Percentiles rank a stretch among this genome's conserved stretches.
Conservation (phyloP, 2,888 invertebrate species). For the Hirudinaria manillensis region DNA sequence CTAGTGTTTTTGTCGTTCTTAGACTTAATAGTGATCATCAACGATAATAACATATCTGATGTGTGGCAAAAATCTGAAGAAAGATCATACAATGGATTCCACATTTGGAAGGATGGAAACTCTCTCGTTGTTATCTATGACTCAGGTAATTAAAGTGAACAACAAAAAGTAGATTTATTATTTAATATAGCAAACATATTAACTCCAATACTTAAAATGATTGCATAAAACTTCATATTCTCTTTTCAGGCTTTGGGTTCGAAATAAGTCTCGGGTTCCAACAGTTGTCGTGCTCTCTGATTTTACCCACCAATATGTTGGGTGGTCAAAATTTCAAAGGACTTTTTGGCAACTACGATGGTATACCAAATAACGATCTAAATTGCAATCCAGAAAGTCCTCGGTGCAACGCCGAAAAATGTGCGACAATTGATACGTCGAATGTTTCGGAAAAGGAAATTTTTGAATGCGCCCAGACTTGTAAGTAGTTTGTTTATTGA, state of each 20-base stretch:
- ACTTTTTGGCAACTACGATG: conserved; percentile 8
- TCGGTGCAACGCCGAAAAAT: neutral
- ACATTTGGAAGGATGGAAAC: too few relatives aligned
- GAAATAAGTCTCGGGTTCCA: conserved; percentile 5
- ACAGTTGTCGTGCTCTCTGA: neutral
- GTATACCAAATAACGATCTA: neutral
- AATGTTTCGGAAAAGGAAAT: neutral
- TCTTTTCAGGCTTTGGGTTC: neutral
- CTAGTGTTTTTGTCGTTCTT: too few relatives aligned
- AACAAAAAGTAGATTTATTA: neutral
- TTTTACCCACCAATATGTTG: neutral
- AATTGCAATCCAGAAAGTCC: neutral
- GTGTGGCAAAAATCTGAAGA: too few relatives aligned
- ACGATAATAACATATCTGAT: neutral
- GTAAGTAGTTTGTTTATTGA: neutral
- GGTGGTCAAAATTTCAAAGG: neutral
- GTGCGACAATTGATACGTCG: neutral
- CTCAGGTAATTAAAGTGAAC: too few relatives aligned
- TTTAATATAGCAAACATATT: neutral
- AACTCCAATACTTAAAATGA: neutral
- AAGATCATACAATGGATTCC: too few relatives aligned
- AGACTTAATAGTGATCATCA: too few relatives aligned
- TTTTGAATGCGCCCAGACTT: conserved; percentile 2
- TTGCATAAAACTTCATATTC: neutral
- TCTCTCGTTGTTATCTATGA: too few relatives aligned